Evolutionary conservation across 2,113 vertebrate species (phyloP).

Genomic region (Nesospiza acunhae): DNA sequence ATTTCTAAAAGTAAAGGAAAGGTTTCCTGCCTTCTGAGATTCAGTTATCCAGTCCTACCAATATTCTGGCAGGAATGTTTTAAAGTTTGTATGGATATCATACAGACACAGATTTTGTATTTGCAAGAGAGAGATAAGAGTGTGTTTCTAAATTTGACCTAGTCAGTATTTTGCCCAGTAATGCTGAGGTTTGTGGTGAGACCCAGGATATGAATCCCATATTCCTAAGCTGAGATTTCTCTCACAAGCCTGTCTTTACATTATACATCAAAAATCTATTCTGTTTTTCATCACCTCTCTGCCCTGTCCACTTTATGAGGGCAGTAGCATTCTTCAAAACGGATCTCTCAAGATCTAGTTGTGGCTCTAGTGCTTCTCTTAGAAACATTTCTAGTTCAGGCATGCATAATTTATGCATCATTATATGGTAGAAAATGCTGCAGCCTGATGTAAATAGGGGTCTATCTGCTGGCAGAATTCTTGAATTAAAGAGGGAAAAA

Average conservation of each 20-base stretch:
- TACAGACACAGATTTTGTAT: neutral
- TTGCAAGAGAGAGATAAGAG: neutral
- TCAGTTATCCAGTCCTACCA: neutral
- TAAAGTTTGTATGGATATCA: neutral
- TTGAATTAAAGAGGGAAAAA: neutral
- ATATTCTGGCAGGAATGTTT: neutral
- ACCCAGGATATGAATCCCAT: neutral
- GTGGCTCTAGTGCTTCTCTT: neutral
- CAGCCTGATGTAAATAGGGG: neutral
- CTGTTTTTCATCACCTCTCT: neutral
- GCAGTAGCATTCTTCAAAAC: neutral
- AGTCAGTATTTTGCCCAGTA: neutral
- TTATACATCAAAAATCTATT: neutral
- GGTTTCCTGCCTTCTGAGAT: neutral
- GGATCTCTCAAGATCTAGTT: neutral
- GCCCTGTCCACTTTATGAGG: neutral
- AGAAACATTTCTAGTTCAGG: neutral
- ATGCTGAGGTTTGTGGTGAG: neutral
- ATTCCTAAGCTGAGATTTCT: neutral
- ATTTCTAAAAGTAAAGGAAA: neutral
- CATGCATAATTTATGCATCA: neutral
- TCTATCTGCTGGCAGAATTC: neutral
- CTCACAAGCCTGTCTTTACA: neutral
- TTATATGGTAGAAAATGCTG: neutral
- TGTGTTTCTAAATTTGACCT: neutral